Percentiles rank a stretch among this genome's conserved stretches.
Conservation (phyloP, 2,113 vertebrate species). For the Kryptolebias marmoratus region DNA sequence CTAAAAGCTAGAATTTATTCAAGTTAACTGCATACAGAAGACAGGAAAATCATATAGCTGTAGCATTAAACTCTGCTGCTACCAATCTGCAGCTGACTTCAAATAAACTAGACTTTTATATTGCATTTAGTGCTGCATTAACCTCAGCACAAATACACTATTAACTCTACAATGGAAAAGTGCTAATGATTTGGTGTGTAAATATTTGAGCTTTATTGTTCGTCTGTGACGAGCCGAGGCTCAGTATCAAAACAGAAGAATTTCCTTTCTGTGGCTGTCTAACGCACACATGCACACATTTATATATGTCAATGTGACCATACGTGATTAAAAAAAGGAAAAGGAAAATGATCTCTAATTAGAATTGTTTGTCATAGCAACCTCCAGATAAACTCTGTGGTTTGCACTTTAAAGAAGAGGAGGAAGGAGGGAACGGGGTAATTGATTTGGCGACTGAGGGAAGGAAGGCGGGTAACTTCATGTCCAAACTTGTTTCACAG, state of each 20-base stretch:
- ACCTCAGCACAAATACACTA: neutral
- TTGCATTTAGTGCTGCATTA: constrained; percentile 3
- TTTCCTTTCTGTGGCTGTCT: neutral
- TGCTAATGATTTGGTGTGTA: neutral
- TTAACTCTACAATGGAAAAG: neutral
- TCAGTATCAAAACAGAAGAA: constrained; percentile 15
- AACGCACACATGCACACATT: neutral
- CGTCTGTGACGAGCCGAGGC: neutral
- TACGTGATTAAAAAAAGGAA: constrained; percentile 26
- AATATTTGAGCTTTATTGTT: constrained; percentile 2
- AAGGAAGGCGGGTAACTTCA: constrained; percentile 6
- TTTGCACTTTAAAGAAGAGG: constrained; percentile 32
- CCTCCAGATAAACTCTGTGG: constrained; percentile 54
- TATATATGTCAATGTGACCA: neutral
- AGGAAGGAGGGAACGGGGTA: constrained; percentile 18
- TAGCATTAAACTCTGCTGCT: constrained; percentile 2
- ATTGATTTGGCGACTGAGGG: constrained; percentile 18
- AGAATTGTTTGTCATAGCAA: constrained; percentile 69
- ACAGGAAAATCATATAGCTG: neutral
- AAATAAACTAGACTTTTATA: neutral
- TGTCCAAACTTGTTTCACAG: constrained; percentile 52
- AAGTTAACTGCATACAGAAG: neutral
- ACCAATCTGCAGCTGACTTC: constrained; percentile 4
- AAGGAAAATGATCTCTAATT: constrained; percentile 69
- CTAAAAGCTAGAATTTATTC: neutral